Conservation (phyloP, 2,113 vertebrate genomes). For the Gymnorhina tibicen region DNA sequence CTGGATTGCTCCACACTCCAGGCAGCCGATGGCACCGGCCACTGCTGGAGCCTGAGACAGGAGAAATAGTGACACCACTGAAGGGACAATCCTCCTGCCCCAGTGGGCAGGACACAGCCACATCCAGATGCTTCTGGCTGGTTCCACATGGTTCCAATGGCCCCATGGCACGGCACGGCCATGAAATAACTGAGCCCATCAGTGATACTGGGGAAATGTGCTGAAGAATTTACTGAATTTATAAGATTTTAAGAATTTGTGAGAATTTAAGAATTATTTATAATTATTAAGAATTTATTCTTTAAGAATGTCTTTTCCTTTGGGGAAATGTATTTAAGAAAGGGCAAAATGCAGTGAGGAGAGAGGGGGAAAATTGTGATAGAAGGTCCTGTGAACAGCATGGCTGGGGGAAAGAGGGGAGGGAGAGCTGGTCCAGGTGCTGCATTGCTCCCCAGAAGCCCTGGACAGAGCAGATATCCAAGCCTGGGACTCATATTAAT, state of each 20-base stretch:
- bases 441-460: not conserved
- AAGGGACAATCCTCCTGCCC: not conserved
- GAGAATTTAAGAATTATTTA: not conserved
- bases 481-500: not conserved
- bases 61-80: not conserved
- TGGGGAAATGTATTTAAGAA: not conserved
- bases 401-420: rapidly evolving
- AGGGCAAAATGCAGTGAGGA: not conserved
- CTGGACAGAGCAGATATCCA: rapidly evolving
- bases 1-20: rapidly evolving
- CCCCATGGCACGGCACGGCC: not conserved
- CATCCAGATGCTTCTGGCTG: not conserved
- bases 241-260: not conserved
- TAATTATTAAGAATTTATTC: not conserved
- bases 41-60: not conserved
- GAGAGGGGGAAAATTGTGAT: not conserved
- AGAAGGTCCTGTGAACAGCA: not conserved
- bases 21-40: not conserved
- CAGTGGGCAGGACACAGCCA: not conserved
- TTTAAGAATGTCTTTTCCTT: not conserved
- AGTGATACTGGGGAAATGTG: not conserved
- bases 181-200: not conserved
- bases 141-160: not conserved
- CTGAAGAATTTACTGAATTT: not conserved
- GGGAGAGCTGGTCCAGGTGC: too few species aligned